Evolutionary conservation across 37 sponge, comb jelly and placozoan species (phyloP).

Genomic region (Chondrosia reniformis): DNA sequence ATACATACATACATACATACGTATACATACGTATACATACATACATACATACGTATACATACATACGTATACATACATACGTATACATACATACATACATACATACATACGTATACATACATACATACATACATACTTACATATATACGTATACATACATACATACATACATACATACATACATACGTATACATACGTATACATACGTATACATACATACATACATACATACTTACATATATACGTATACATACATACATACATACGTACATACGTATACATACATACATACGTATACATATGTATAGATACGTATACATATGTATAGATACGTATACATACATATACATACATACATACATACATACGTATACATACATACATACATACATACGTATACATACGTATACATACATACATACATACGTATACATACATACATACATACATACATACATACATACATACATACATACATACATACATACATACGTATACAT

Average conservation of each 20-base stretch:
- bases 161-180: not conserved
- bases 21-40: not conserved
- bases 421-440: not conserved
- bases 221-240: not conserved
- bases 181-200: not conserved
- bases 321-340: not conserved
- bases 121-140: not conserved
- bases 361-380: not conserved
- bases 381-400: not conserved
- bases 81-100: not conserved
- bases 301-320: not conserved
- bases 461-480: not conserved
- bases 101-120: not conserved
- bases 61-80: not conserved
- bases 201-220: no score
- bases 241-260: not conserved
- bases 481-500: no score
- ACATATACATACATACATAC: not conserved
- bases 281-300: not conserved
- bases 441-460: not conserved
- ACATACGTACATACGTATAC: not conserved
- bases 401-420: not conserved
- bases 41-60: not conserved
- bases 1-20: not conserved
- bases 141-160: not conserved